Evolutionary conservation across 1,140 invertebrate genomes (phyloP).

Genomic region (Dinothrombium tinctorium): DNA sequence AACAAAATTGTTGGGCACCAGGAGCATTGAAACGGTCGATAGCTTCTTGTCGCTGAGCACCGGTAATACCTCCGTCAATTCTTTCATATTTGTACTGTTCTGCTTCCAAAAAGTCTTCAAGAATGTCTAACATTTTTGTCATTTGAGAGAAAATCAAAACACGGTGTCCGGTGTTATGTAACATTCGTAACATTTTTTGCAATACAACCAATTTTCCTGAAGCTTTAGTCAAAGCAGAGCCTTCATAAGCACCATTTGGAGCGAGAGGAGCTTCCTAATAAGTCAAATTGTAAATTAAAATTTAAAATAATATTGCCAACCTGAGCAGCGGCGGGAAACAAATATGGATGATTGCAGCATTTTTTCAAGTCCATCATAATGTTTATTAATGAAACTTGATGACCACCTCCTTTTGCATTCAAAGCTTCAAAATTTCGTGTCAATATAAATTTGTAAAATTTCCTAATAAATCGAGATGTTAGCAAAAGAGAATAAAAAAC

Average conservation of each 20-base stretch:
- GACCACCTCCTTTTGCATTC: constrained; percentile 81
- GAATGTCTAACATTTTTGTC: constrained; percentile 97
- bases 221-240: constrained; percentile 71
- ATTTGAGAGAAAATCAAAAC: constrained; percentile 99
- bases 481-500: neutral
- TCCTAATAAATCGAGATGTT: constrained; percentile 22
- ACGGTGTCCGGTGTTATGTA: constrained; percentile 78
- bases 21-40: constrained; percentile 72
- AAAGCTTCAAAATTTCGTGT: constrained; percentile 94
- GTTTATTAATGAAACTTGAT: constrained; percentile 81
- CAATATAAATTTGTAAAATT: constrained; percentile 98
- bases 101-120: constrained; percentile 94
- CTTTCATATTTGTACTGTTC: constrained; percentile 96
- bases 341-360: constrained; percentile 97
- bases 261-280: constrained; percentile 54
- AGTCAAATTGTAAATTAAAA: neutral
- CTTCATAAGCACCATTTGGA: constrained; percentile 84
- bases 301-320: neutral
- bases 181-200: constrained; percentile 73
- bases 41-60: constrained; percentile 78
- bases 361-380: constrained; percentile 99
- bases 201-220: constrained; percentile 87
- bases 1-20: constrained; percentile 81
- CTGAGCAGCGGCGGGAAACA: constrained; percentile 64
- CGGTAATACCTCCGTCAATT: constrained; percentile 96